phyloP scores from a whole-genome alignment of 2,888 invertebrate genomes.

The Trachelus troglodyta region DNA sequence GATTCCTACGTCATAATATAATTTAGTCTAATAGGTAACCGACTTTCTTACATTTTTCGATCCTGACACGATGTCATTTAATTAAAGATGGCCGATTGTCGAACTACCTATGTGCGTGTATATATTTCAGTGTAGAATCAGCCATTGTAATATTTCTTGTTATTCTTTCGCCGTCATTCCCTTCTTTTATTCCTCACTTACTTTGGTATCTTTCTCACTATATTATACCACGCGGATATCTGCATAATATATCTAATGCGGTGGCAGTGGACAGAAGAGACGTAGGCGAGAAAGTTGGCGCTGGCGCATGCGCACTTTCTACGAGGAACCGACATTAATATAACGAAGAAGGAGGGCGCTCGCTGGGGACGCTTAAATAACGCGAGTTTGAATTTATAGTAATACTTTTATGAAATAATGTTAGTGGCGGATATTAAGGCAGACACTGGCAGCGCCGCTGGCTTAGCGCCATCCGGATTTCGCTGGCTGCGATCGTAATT shows the following conservation, averaged over 20 bases:
- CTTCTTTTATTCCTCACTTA: slow-evolving; percentile 43
- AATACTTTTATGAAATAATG: slow-evolving; percentile 67
- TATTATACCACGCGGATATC: slow-evolving; percentile 37
- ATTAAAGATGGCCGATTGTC: no score
- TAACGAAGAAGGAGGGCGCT: slow-evolving; percentile 40
- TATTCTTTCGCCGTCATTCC: no score
- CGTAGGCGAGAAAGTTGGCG: slow-evolving; percentile 47
- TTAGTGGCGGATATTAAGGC: slow-evolving; percentile 66
- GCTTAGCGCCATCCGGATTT: slow-evolving; percentile 53
- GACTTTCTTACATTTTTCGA: no score
- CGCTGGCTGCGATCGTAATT: slow-evolving; percentile 43
- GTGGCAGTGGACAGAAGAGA: slow-evolving; percentile 36
- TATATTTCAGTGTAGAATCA: no score
- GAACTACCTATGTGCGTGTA: no score
- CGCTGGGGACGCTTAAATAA: slow-evolving; percentile 57
- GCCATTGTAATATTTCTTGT: no score
- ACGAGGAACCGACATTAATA: slow-evolving; percentile 27
- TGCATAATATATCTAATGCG: slow-evolving; percentile 60
- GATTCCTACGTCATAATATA: no score
- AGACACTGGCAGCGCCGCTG: slow-evolving; percentile 59
- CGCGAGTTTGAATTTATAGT: slow-evolving; percentile 66
- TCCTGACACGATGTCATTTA: no score
- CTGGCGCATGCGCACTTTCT: slow-evolving; percentile 20
- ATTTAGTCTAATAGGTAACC: no score
- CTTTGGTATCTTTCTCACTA: slow-evolving; percentile 33